Conservation (phyloP, 2,888 invertebrate genomes). For the Hemithea aestivaria region DNA sequence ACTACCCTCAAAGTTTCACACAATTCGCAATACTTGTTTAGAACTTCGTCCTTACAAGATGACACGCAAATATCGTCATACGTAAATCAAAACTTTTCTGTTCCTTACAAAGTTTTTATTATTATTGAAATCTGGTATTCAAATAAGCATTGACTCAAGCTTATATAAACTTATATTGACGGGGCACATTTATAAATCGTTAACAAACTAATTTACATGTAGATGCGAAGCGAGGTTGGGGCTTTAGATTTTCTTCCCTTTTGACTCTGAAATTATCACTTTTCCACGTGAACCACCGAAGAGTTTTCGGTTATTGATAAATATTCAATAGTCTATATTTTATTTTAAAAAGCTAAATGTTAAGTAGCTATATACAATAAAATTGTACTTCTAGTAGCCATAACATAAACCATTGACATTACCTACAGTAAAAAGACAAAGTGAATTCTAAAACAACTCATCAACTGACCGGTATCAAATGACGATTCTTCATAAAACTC, state of each 20-base stretch:
- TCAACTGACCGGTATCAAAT: too few species aligned
- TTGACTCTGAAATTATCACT: conserved; percentile 6
- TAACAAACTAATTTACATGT: conserved; percentile 25
- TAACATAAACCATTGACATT: too few species aligned
- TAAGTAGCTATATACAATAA: too few species aligned
- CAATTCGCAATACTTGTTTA: conserved; percentile 18
- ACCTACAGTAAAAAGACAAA: too few species aligned
- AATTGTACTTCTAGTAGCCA: too few species aligned
- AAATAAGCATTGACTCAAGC: conserved; percentile 3
- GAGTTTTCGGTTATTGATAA: too few species aligned
- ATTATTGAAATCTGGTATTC: conserved; percentile 18
- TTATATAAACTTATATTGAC: conserved; percentile 13
- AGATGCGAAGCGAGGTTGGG: conserved; percentile 16
- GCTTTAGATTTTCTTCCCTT: conserved; percentile 8
- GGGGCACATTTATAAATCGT: conserved; percentile 22
- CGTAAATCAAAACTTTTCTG: conserved; percentile 13
- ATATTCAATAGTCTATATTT: conserved; percentile 10
- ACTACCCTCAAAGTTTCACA: conserved; percentile 11
- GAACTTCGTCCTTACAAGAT: conserved; percentile 21
- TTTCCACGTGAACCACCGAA: conserved; percentile 8
- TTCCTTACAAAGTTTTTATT: conserved; percentile 18
- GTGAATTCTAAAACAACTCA: too few species aligned
- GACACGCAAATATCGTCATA: conserved; percentile 17
- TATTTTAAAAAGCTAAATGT: too few species aligned
- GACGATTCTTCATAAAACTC: too few species aligned